Evolutionary conservation across 2,888 invertebrate species (phyloP).

Genomic region (Pollenia griseotomentosa): DNA sequence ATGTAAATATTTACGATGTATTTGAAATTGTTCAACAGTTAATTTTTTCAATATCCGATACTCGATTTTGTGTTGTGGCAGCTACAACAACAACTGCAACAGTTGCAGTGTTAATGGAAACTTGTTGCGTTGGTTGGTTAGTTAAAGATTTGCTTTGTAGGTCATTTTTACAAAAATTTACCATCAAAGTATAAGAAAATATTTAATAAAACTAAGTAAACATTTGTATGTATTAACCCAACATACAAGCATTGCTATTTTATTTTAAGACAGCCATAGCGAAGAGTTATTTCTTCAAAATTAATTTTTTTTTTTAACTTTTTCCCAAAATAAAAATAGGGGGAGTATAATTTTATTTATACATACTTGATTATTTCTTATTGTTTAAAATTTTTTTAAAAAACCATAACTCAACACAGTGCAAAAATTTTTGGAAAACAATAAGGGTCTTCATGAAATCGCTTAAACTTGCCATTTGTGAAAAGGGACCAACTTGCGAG

Average conservation of each 20-base stretch:
- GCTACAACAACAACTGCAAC: slow-evolving; percentile 34
- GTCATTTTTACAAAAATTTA: slow-evolving; percentile 75
- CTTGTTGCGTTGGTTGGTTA: slow-evolving; percentile 80
- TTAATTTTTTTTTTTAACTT: no score
- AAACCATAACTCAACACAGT: no score
- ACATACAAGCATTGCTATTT: neutral
- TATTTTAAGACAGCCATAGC: neutral
- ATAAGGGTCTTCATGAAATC: no score
- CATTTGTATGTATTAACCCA: neutral
- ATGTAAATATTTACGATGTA: no score
- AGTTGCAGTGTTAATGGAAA: slow-evolving; percentile 79
- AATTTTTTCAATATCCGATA: slow-evolving; percentile 31
- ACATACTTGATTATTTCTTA: no score
- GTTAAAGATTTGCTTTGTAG: slow-evolving; percentile 82
- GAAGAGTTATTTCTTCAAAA: neutral
- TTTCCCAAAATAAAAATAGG: no score
- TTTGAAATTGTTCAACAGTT: no score
- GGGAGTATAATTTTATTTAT: no score
- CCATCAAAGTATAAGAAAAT: slow-evolving; percentile 17
- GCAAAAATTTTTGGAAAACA: no score
- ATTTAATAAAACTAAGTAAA: neutral
- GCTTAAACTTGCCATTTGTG: no score
- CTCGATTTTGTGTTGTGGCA: slow-evolving; percentile 43
- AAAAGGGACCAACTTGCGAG: no score
- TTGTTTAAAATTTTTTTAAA: no score